Percentiles rank a stretch among this genome's conserved stretches.
These are phyloP conservation scores for Ctenoplectra terminalis DNA, from an alignment of 1,140 invertebrate genomes.

Conservation along the genomic window DNA sequence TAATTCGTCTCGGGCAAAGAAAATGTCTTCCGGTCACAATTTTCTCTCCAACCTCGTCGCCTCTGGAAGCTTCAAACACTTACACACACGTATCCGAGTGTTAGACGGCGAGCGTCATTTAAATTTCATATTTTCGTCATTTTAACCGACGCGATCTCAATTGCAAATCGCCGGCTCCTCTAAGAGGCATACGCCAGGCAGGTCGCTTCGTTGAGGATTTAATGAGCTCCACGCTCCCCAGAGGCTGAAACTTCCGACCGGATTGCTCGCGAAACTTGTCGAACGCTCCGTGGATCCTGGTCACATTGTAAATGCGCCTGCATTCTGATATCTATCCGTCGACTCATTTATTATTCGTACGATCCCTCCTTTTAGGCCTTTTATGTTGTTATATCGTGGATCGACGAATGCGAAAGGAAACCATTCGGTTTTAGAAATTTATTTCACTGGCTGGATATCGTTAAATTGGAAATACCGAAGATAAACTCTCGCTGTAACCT, in stretches of 20 bases:
- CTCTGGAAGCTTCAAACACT: neutral
- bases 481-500: no score
- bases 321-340: neutral
- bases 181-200: constrained; percentile 4
- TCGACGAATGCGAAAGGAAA: no score
- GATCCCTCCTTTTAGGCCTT: neutral
- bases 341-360: neutral
- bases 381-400: no score
- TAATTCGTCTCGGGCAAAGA: neutral
- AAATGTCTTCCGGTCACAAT: neutral
- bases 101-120: constrained; percentile 7
- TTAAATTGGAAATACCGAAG: no score
- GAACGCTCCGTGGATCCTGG: neutral
- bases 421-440: no score
- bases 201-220: constrained; percentile 10
- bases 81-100: neutral
- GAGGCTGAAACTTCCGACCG: constrained; percentile 32
- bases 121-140: constrained; percentile 49
- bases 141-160: constrained; percentile 21
- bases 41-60: neutral
- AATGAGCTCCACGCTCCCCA: constrained; percentile 24
- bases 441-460: no score
- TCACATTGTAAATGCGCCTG: neutral
- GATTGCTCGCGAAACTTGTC: constrained; percentile 8
- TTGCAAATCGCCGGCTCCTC: constrained; percentile 36